Percentiles rank a stretch among this genome's conserved stretches.
These are phyloP conservation scores for Stomatorhinus ivindoensis DNA, from an alignment of 2,113 vertebrate species.

Conservation along the genomic window DNA sequence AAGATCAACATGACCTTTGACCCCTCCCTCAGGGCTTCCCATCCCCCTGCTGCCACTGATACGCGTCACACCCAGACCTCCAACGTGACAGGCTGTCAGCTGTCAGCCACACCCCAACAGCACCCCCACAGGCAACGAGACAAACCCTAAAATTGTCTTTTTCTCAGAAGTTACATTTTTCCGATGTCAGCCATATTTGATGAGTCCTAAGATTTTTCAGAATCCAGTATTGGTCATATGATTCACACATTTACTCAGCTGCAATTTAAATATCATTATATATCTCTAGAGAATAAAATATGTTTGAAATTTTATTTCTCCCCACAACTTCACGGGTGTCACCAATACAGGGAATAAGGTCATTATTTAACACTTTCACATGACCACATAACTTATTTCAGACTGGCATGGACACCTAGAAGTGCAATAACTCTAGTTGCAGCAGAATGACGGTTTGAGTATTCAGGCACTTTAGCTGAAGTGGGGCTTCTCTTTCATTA, in stretches of 20 bases:
- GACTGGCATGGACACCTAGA: background rate
- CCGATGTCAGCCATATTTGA: background rate
- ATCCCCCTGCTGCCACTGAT: background rate
- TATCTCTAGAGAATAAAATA: background rate
- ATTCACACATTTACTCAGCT: background rate
- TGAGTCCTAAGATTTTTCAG: background rate
- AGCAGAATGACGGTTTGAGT: background rate
- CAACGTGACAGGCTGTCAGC: constrained; percentile 42
- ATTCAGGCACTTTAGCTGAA: background rate
- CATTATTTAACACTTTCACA: constrained; percentile 3
- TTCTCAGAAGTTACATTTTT: background rate
- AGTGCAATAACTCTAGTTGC: background rate
- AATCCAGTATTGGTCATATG: background rate
- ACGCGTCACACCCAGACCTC: constrained; percentile 31
- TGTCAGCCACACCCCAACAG: constrained; percentile 44
- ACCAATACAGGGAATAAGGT: background rate
- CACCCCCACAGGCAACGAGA: background rate
- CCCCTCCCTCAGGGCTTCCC: background rate
- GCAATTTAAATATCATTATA: background rate
- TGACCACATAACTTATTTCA: background rate
- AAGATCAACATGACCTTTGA: background rate
- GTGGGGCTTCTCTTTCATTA: background rate
- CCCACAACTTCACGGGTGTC: too few species aligned
- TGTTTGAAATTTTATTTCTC: background rate
- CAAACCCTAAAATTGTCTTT: background rate